Evolutionary conservation across 2,797 vertebrate genomes (phyloP).

Genomic region (Parambassis ranga): DNA sequence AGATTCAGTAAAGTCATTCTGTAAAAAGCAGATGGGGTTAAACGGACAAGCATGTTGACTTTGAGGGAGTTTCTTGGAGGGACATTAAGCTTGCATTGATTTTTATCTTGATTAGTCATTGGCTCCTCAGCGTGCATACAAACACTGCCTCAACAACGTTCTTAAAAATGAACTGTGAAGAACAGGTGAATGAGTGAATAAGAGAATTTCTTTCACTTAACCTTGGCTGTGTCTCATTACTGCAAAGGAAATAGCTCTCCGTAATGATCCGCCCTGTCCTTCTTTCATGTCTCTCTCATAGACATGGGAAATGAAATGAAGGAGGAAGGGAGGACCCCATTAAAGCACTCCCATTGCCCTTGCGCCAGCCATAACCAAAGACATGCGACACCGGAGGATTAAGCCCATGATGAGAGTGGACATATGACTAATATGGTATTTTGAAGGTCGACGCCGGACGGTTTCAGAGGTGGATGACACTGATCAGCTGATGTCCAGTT

Average conservation of each 20-base stretch:
- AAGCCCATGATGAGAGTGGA: slow-evolving; percentile 21
- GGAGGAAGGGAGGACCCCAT: slow-evolving; percentile 33
- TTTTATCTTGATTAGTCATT: slow-evolving; percentile 44
- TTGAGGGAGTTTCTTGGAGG: slow-evolving; percentile 28
- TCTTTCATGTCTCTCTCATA: slow-evolving; percentile 28
- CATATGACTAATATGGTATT: not conserved
- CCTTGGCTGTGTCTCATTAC: slow-evolving; percentile 57
- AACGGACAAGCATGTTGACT: slow-evolving; percentile 44
- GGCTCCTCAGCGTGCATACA: slow-evolving; percentile 13
- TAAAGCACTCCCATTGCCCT: slow-evolving; percentile 60
- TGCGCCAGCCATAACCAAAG: slow-evolving; percentile 45
- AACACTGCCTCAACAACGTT: slow-evolving; percentile 1
- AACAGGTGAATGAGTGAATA: slow-evolving; percentile 3
- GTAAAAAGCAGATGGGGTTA: not conserved
- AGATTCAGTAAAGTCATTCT: not conserved
- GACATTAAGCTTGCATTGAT: slow-evolving; percentile 46
- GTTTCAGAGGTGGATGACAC: not conserved
- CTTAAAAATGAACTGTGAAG: slow-evolving; percentile 9
- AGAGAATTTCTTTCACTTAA: slow-evolving; percentile 21
- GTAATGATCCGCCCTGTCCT: slow-evolving; percentile 40
- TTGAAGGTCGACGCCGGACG: slow-evolving; percentile 24
- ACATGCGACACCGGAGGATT: slow-evolving; percentile 29
- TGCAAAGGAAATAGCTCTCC: slow-evolving; percentile 29
- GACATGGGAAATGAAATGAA: slow-evolving; percentile 48
- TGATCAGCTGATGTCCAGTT: not conserved